Evolutionary conservation across 2,888 invertebrate genomes (phyloP).

Genomic region (Minunthozetes semirufus): DNA sequence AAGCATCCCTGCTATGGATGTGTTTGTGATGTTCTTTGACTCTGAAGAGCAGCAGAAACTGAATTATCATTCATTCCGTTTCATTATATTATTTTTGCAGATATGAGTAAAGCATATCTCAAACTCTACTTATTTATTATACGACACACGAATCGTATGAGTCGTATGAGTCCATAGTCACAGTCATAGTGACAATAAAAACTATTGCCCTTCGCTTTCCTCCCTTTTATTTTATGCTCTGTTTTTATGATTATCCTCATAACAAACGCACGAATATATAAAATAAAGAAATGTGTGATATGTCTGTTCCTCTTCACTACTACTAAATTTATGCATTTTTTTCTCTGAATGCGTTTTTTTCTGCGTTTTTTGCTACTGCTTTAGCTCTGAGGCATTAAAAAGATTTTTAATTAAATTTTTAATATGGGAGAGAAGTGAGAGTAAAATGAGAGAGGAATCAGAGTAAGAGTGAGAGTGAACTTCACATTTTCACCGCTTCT

Average conservation of each 20-base stretch:
- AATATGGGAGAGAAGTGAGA: constrained; percentile 3
- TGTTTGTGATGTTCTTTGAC: too few relatives aligned
- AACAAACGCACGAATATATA: constrained; percentile 18
- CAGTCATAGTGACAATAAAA: constrained; percentile 4
- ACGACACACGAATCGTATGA: not conserved
- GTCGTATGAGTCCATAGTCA: not conserved
- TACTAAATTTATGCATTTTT: constrained; percentile 8
- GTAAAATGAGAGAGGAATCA: not conserved
- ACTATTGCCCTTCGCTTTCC: constrained; percentile 13
- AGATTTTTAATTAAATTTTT: constrained; percentile 24
- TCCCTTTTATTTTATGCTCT: constrained; percentile 18
- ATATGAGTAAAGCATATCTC: not conserved
- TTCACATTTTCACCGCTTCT: constrained; percentile 12
- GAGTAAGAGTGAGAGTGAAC: not conserved
- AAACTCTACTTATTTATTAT: not conserved
- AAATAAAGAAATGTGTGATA: constrained; percentile 14
- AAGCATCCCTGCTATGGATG: too few relatives aligned
- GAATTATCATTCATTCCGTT: not conserved
- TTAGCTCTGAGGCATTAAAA: constrained; percentile 17
- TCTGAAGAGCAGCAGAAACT: not conserved
- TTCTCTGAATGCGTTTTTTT: not conserved
- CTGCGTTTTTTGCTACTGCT: constrained; percentile 18
- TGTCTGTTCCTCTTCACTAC: not conserved
- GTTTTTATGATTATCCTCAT: constrained; percentile 8
- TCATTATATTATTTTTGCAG: not conserved